Percentiles rank a stretch among this genome's conserved stretches.
These are phyloP conservation scores for Lordiphosa collinella DNA, from an alignment of 1,140 invertebrate genomes.

Conservation along the genomic window DNA sequence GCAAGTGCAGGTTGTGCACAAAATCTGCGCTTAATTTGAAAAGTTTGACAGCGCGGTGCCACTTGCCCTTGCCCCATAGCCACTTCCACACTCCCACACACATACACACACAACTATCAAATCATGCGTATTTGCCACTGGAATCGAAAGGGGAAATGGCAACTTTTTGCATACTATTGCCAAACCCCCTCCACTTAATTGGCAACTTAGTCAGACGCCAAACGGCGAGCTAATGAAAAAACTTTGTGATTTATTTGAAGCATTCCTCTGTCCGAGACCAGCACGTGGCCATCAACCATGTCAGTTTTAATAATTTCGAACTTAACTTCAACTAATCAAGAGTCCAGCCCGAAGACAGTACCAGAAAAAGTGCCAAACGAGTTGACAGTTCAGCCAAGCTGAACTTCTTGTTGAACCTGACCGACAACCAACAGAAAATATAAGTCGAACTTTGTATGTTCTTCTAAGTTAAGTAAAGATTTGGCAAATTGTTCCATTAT, in stretches of 20 bases:
- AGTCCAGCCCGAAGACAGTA: slow-evolving; percentile 20
- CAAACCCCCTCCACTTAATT: slow-evolving; percentile 47
- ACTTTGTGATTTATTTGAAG: slow-evolving; percentile 55
- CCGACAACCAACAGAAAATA: no score
- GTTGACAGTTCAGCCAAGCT: slow-evolving; percentile 27
- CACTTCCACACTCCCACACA: slow-evolving; percentile 11
- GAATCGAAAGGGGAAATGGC: slow-evolving; percentile 6
- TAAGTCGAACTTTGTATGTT: not conserved
- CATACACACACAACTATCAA: slow-evolving; percentile 24
- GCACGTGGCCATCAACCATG: slow-evolving; percentile 40
- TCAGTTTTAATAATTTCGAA: slow-evolving; percentile 65
- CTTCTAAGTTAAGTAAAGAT: not conserved
- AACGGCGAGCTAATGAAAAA: slow-evolving; percentile 63
- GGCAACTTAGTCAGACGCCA: slow-evolving; percentile 30
- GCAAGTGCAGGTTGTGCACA: slow-evolving; percentile 16
- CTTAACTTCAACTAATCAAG: slow-evolving; percentile 60
- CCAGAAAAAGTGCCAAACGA: slow-evolving; percentile 16
- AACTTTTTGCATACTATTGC: slow-evolving; percentile 66
- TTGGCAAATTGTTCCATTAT: no score
- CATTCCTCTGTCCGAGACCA: slow-evolving; percentile 23
- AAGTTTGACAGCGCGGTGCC: slow-evolving; percentile 54
- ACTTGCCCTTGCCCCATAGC: slow-evolving; percentile 13
- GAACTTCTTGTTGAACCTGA: slow-evolving; percentile 1
- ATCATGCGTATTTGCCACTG: slow-evolving; percentile 21
- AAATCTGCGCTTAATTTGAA: slow-evolving; percentile 77